Percentiles rank a stretch among this genome's conserved stretches.
These are phyloP conservation scores for Limulus polyphemus DNA, from an alignment of 2,888 invertebrate genomes.

Conservation along the genomic window DNA sequence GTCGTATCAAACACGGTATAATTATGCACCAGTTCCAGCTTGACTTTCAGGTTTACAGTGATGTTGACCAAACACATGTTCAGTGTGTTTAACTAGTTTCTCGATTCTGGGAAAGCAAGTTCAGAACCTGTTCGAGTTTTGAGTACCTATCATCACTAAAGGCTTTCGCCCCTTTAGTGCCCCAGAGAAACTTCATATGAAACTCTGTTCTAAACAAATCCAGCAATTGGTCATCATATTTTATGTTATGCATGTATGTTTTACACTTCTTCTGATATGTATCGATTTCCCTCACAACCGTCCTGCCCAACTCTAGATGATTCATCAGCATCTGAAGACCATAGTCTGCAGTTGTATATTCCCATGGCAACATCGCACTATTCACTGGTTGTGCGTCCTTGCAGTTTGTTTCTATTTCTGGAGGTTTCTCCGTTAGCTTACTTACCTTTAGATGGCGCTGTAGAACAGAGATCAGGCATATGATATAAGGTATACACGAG, in stretches of 20 bases:
- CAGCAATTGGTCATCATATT: conserved; percentile 40
- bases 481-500: conserved; percentile 74
- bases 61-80: too few species aligned
- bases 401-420: too few species aligned
- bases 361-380: conserved; percentile 30
- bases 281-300: conserved; percentile 39
- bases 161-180: conserved; percentile 65
- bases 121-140: conserved; percentile 60
- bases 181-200: conserved; percentile 82
- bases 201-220: conserved; percentile 72
- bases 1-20: too few species aligned
- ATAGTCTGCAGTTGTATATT: conserved; percentile 49
- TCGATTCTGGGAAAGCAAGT: conserved; percentile 60
- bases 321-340: conserved; percentile 67
- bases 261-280: conserved; percentile 65
- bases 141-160: conserved; percentile 60
- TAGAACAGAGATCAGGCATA: conserved; percentile 51
- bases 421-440: conserved; percentile 11
- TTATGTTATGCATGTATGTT: conserved; percentile 52
- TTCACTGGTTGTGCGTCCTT: conserved; percentile 2
- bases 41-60: too few species aligned
- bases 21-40: too few species aligned
- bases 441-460: conserved; percentile 44
- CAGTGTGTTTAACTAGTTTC: conserved; percentile 30
- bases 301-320: conserved; percentile 65